Conservation (phyloP, 2,797 vertebrate species). For the Spinus olivaceus region DNA sequence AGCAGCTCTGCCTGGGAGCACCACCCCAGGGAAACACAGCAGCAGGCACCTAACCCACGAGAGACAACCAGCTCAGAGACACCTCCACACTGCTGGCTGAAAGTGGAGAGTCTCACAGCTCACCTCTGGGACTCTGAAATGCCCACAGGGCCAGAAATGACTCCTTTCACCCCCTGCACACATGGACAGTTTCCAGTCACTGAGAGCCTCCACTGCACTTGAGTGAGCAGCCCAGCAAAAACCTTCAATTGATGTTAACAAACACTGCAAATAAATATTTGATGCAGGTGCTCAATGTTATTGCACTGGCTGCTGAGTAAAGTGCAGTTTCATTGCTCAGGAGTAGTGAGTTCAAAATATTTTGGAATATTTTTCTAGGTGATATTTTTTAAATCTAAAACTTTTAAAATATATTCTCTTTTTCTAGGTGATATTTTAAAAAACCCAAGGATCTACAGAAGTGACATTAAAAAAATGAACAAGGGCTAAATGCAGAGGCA, state of each 20-base stretch:
- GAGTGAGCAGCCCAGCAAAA: not conserved
- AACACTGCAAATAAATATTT: not conserved
- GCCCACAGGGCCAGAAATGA: not conserved
- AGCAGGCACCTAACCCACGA: rapidly evolving
- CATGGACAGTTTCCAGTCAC: rapidly evolving
- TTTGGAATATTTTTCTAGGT: not conserved
- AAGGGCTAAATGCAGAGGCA: not conserved
- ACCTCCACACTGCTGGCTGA: not conserved
- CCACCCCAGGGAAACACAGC: not conserved
- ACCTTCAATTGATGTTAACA: not conserved
- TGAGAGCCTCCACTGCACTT: not conserved
- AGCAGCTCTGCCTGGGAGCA: not conserved
- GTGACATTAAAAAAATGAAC: not conserved
- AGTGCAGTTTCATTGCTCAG: not conserved
- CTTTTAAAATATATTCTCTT: not conserved
- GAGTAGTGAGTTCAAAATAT: not conserved
- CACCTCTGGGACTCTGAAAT: not conserved
- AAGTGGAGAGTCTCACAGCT: too few relatives aligned
- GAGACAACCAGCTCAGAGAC: not conserved
- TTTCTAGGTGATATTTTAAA: not conserved
- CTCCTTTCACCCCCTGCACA: not conserved
- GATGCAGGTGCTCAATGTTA: not conserved
- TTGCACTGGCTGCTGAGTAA: not conserved
- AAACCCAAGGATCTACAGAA: not conserved
- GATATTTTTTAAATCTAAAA: not conserved